Percentiles rank a stretch among this genome's conserved stretches.
phyloP scores from a whole-genome alignment of 1,140 invertebrate species.

The Drosophila ercepeae region DNA sequence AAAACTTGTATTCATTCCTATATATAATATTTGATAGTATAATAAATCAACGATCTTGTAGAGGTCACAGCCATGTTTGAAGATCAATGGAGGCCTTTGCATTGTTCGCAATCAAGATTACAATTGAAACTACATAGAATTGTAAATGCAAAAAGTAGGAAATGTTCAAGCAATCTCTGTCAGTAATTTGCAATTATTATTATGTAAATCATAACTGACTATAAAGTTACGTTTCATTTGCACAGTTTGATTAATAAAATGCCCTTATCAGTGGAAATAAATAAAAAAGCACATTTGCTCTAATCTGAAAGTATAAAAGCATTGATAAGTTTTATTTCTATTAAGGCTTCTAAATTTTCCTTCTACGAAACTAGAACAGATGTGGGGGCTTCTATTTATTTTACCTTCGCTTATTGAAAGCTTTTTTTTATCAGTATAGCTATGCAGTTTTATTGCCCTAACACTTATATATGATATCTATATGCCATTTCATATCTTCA shows the following conservation, averaged over 20 bases:
- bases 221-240: neutral
- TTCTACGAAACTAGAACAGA: neutral
- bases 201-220: neutral
- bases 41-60: constrained; percentile 5
- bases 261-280: neutral
- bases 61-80: neutral
- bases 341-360: no score
- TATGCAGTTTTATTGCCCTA: neutral
- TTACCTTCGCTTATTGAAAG: neutral
- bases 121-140: neutral
- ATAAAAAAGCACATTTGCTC: neutral
- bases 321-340: neutral
- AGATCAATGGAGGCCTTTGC: neutral
- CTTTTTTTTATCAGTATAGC: neutral
- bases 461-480: neutral
- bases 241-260: neutral
- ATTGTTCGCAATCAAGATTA: neutral
- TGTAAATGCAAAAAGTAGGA: neutral
- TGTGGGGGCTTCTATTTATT: neutral
- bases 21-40: neutral
- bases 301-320: neutral
- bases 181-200: neutral
- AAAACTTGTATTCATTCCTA: constrained; percentile 2
- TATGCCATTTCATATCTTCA: neutral
- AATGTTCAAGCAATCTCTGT: neutral